Percentiles rank a stretch among this genome's conserved stretches.
phyloP scores from a whole-genome alignment of 2,113 vertebrate genomes.

The Apaloderma vittatum region DNA sequence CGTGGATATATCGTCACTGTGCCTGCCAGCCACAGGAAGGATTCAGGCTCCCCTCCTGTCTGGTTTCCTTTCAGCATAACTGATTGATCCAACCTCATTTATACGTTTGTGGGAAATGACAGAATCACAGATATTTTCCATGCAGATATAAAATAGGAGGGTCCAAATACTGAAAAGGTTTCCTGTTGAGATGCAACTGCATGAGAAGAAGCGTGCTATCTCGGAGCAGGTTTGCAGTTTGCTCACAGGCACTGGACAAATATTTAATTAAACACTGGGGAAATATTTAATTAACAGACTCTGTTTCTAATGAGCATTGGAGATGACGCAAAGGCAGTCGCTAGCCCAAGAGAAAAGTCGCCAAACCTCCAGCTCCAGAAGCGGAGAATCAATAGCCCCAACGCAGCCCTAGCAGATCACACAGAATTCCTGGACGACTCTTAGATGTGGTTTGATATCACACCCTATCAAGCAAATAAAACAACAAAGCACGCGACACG shows the following conservation, averaged over 20 bases:
- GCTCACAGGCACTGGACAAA: background rate
- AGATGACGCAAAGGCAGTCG: background rate
- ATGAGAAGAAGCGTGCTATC: background rate
- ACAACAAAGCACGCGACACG: background rate
- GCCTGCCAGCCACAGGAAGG: background rate
- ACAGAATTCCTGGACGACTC: too few species aligned
- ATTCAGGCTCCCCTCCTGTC: background rate
- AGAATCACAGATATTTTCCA: background rate
- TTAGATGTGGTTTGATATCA: background rate
- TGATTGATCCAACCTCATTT: background rate
- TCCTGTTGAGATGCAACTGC: background rate
- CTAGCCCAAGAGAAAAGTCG: background rate
- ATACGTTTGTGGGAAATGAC: fast-evolving
- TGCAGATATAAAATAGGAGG: fast-evolving
- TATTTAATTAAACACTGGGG: background rate
- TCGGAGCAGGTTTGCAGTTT: background rate
- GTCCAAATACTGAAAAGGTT: background rate
- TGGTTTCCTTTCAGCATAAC: background rate
- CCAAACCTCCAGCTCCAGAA: background rate
- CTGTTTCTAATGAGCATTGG: background rate
- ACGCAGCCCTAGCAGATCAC: background rate
- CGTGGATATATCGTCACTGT: fast-evolving
- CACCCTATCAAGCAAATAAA: background rate
- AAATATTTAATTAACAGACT: background rate
- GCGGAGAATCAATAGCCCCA: fast-evolving